A percentile compares a stretch with the other conserved stretches of the same genome.
These are phyloP conservation scores for Platycheirus albimanus DNA, from an alignment of 2,888 invertebrate genomes.

Conservation along the genomic window DNA sequence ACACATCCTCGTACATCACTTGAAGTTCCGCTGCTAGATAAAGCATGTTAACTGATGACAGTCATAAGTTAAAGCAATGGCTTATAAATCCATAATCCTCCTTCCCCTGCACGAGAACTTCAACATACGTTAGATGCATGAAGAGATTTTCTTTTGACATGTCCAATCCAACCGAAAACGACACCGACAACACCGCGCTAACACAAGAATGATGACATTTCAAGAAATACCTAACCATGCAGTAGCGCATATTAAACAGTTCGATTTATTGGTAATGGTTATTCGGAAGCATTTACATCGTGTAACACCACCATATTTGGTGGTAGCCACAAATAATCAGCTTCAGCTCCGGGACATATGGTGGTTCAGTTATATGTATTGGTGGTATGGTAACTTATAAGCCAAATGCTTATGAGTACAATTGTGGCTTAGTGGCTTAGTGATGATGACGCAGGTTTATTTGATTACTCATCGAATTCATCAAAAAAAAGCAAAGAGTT, in stretches of 20 bases:
- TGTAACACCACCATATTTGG: conserved; percentile 69
- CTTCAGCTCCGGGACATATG: conserved; percentile 52
- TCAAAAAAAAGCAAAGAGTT: conserved; percentile 21
- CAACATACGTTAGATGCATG: not conserved
- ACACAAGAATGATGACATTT: conserved; percentile 65
- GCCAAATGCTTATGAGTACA: no score
- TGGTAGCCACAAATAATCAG: conserved; percentile 50
- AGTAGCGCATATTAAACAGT: conserved; percentile 65
- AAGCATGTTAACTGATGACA: no score
- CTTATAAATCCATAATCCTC: no score
- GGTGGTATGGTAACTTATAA: conserved; percentile 7
- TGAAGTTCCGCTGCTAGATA: not conserved
- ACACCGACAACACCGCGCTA: not conserved
- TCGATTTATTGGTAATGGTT: conserved; percentile 38
- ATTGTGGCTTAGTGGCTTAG: no score
- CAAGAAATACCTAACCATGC: conserved; percentile 33
- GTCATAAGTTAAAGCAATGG: conserved; percentile 32
- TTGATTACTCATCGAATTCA: conserved; percentile 62
- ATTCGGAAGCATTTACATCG: conserved; percentile 68
- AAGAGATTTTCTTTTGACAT: conserved; percentile 37
- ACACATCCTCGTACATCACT: conserved; percentile 14
- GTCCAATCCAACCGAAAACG: conserved; percentile 28
- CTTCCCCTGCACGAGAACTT: not conserved
- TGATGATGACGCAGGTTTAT: conserved; percentile 62
- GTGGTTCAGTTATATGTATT: conserved; percentile 37